Conservation (phyloP, 2,888 invertebrate species). For the Plebejus anna region DNA sequence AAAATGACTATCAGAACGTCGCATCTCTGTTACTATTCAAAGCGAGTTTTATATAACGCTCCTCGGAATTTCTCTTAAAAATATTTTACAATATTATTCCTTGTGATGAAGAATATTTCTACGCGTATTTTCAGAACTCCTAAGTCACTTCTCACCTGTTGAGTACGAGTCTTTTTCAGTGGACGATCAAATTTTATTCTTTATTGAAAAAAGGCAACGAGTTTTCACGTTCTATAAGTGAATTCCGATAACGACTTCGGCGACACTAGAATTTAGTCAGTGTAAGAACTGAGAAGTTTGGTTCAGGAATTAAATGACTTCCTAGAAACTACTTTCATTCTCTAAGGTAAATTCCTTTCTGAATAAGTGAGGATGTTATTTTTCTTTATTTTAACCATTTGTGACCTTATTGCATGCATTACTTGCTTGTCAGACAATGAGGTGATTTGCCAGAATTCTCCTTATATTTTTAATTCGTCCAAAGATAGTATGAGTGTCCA, state of each 20-base stretch:
- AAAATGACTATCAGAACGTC: constrained; percentile 17
- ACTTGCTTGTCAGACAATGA: no score
- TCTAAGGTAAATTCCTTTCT: not conserved
- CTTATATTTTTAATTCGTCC: no score
- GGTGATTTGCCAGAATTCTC: no score
- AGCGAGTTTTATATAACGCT: constrained; percentile 1
- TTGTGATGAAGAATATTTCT: not conserved
- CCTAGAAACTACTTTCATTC: not conserved
- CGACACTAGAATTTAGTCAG: constrained; percentile 2
- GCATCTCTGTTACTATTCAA: constrained; percentile 19
- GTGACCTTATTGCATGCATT: no score
- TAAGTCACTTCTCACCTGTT: constrained; percentile 10
- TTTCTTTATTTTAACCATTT: no score
- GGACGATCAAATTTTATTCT: constrained; percentile 1
- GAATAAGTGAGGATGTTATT: no score
- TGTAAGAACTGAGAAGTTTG: not conserved
- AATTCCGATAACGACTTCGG: not conserved
- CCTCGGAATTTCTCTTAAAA: not conserved
- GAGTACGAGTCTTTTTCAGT: not conserved
- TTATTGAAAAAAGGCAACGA: not conserved
- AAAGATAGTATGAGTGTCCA: no score
- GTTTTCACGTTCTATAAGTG: not conserved
- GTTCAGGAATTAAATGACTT: not conserved
- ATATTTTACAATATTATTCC: constrained; percentile 3
- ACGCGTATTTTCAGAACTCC: not conserved